Evolutionary conservation across 2,113 vertebrate genomes (phyloP).

Genomic region (Monarcha castaneiventris): DNA sequence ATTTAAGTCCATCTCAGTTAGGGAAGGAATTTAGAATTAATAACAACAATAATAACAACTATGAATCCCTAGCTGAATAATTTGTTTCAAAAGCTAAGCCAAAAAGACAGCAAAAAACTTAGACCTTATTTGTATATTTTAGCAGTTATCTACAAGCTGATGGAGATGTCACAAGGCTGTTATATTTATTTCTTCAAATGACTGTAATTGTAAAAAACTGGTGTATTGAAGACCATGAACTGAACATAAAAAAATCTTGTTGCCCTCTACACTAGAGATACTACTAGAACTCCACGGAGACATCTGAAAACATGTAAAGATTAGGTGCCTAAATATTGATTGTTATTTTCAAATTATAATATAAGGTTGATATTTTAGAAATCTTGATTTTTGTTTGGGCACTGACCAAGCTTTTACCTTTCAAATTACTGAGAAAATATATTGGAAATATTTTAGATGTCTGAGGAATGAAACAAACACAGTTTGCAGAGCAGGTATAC

Average conservation of each 20-base stretch:
- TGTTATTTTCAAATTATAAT: not conserved
- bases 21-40: not conserved
- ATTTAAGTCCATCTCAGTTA: not conserved
- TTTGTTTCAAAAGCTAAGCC: not conserved
- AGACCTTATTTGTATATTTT: not conserved
- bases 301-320: not conserved
- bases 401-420: accelerated
- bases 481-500: not conserved
- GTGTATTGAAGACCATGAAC: not conserved
- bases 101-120: not conserved
- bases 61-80: not conserved
- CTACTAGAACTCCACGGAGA: not conserved
- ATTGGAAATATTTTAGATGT: not conserved
- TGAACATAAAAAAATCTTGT: not conserved
- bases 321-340: not conserved
- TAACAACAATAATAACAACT: not conserved
- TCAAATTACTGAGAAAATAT: not conserved
- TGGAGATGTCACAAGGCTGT: not conserved
- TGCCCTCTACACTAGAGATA: not conserved
- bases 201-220: accelerated
- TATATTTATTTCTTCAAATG: not conserved
- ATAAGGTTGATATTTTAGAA: not conserved
- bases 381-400: not conserved
- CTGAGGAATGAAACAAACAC: not conserved
- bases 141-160: not conserved